phyloP scores from a whole-genome alignment of 2,888 invertebrate genomes.

The Glaucopsyche alexis region DNA sequence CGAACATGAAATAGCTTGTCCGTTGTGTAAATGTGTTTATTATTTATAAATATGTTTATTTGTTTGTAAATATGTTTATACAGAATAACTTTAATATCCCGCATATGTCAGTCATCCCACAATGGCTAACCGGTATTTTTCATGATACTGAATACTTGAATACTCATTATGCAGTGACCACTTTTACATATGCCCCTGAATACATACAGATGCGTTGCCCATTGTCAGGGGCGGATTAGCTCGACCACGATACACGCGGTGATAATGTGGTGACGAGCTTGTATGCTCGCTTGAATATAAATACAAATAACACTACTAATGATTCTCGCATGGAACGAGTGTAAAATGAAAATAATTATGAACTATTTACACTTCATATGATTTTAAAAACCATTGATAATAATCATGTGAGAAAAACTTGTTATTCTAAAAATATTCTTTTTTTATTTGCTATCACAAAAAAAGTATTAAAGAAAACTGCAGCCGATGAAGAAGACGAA shows the following conservation, averaged over 20 bases:
- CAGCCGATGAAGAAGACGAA: too few relatives aligned
- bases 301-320: conserved; percentile 22
- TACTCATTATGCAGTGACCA: background rate
- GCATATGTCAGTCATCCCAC: background rate
- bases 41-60: too few relatives aligned
- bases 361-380: too few relatives aligned
- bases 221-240: conserved; percentile 14
- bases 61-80: background rate
- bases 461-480: too few relatives aligned
- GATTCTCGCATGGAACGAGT: background rate
- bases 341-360: background rate
- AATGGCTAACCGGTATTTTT: background rate
- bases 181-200: background rate
- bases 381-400: too few relatives aligned
- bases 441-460: too few relatives aligned
- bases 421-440: too few relatives aligned
- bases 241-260: conserved; percentile 22
- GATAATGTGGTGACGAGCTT: conserved; percentile 29
- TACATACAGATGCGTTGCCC: background rate
- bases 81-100: background rate
- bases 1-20: too few relatives aligned
- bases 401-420: too few relatives aligned
- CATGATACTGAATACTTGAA: background rate
- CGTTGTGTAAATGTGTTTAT: too few relatives aligned
- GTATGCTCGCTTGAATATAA: conserved; percentile 31